phyloP scores from a whole-genome alignment of 2,888 invertebrate genomes.

The Thymelicus sylvestris region DNA sequence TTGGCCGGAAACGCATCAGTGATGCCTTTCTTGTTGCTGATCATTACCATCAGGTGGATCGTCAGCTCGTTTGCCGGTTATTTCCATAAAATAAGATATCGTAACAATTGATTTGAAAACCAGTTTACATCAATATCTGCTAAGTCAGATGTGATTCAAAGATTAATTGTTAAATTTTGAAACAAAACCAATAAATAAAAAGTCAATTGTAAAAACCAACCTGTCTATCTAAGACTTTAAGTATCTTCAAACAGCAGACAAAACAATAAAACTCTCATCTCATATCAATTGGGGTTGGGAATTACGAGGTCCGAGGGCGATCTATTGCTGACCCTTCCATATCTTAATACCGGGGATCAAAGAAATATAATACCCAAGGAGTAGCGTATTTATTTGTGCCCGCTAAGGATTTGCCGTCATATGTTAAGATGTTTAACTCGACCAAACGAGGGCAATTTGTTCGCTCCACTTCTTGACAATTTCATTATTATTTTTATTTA shows the following conservation, averaged over 20 bases:
- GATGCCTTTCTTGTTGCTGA: too few species aligned
- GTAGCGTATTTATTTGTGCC: conserved; percentile 80
- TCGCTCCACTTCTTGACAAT: conserved; percentile 61
- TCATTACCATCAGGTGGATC: too few species aligned
- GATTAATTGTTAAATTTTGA: too few species aligned
- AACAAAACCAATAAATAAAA: background rate
- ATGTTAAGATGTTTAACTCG: conserved; percentile 76
- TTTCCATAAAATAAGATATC: too few species aligned
- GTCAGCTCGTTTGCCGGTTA: too few species aligned
- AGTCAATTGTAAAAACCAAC: background rate
- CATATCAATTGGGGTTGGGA: conserved; percentile 61
- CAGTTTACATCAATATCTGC: too few species aligned
- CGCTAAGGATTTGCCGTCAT: conserved; percentile 75
- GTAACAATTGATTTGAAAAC: too few species aligned
- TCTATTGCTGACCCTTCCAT: conserved; percentile 74
- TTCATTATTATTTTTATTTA: too few species aligned
- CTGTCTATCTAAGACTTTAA: background rate
- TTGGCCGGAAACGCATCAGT: too few species aligned
- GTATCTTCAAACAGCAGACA: conserved; percentile 15
- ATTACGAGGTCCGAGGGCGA: conserved; percentile 59
- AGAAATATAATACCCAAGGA: conserved; percentile 76
- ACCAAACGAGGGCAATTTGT: conserved; percentile 74
- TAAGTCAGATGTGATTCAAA: too few species aligned
- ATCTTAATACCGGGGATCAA: conserved; percentile 75
- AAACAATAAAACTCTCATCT: conserved; percentile 61